These are phyloP conservation scores for Alligator mississippiensis DNA, from an alignment of 2,113 vertebrate genomes.

Conservation along the genomic window DNA sequence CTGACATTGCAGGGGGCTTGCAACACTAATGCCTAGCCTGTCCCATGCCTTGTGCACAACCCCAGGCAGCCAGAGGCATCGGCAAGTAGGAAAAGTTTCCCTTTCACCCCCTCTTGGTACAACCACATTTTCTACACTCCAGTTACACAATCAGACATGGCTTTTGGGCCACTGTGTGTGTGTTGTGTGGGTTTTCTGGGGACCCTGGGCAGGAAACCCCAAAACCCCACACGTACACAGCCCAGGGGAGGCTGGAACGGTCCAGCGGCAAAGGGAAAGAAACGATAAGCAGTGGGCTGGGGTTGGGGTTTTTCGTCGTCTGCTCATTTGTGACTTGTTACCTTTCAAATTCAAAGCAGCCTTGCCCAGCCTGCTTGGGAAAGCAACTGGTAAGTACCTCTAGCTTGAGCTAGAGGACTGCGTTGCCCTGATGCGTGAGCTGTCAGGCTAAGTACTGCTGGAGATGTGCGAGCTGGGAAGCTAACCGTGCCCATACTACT, in stretches of 20 bases:
- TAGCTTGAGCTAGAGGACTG: not conserved
- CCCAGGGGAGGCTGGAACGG: not conserved
- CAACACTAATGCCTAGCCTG: not conserved
- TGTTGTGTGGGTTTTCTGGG: not conserved
- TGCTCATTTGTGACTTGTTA: not conserved
- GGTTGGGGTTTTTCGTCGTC: not conserved
- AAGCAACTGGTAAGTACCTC: not conserved
- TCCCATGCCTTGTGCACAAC: not conserved
- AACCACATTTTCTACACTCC: not conserved
- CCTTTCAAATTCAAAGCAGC: not conserved
- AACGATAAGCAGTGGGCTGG: not conserved
- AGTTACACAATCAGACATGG: not conserved
- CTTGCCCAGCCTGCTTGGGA: not conserved
- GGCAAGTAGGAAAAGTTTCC: not conserved
- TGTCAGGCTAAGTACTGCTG: not conserved
- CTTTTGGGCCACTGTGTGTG: too few species aligned
- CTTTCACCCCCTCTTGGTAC: not conserved
- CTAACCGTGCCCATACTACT: not conserved
- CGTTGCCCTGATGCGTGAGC: not conserved
- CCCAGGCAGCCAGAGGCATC: not conserved
- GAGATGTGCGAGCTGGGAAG: not conserved
- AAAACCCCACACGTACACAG: too few species aligned
- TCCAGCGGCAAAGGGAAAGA: not conserved
- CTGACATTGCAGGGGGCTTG: not conserved
- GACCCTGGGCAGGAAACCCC: not conserved